Base-by-base conservation (phyloP, 2,888 invertebrate species). In the Macrophya annulata region DNA sequence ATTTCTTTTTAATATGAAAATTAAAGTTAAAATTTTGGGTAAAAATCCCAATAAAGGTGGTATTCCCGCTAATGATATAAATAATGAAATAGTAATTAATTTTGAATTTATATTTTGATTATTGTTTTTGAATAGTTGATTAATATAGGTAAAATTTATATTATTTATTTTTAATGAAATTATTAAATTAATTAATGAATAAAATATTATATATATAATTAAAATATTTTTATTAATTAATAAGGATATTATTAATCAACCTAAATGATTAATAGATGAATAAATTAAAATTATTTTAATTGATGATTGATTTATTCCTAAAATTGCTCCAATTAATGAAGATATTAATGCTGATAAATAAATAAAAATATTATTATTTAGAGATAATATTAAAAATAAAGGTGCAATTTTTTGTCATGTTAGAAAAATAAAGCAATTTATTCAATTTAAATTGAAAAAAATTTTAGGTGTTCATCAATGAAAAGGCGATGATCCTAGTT, bases 401-500 rank as follows among this genome's bases (percentile, higher is more conserved):
- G 96, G 96, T 59, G 95, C 94, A 94, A 96, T 94, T 95, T 96
- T 96, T 95, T 96, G 96, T 94, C 95, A 95, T 0, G 95, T 95
- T 93, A 95, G 93, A 94, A 95, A 91, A 90, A 95, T 93, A 90
- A 95, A 92, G 86, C 93, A 91, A 93, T 95, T 95, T 87, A 94
- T 91, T 95, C 95, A 96, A 45, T 92, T 93, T 94, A 95, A 89
- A 2, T 95, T 95, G 94, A 95, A 95, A 89, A 95, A 94, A 91
- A 96, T 94, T 93, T 94, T 94, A 0, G 95, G 95, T 37, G 95
- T 95, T 94, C 95, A 96, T 90, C 95, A 95, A 92, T 95, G 95
- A 83, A 96, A 95, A 0, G 95, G 95, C 8, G 94, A 93, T 0
- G 95, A 93, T 88, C 95, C 95, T 94, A 94, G 94, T 95, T 95